Percentiles rank a stretch among this genome's conserved stretches.
Evolutionary conservation across 2,113 vertebrate genomes (phyloP).

Genomic region (Clarias magur): DNA sequence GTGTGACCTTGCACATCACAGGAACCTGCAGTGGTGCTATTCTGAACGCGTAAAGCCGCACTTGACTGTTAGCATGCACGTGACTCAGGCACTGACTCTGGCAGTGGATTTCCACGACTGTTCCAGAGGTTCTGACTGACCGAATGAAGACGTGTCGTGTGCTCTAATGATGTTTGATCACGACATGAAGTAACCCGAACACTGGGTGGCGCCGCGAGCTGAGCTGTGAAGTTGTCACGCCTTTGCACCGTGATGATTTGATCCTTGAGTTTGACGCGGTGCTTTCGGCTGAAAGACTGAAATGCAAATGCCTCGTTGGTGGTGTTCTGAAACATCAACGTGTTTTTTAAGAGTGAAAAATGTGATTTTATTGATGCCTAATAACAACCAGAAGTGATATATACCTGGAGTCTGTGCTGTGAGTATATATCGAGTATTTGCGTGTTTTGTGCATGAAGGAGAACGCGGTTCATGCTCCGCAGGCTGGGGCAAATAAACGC

Average conservation of each 20-base stretch:
- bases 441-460: conserved; percentile 25
- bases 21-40: not conserved
- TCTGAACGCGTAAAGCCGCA: not conserved
- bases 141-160: not conserved
- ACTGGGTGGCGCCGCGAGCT: not conserved
- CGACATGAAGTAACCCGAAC: not conserved
- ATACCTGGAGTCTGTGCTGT: conserved; percentile 17
- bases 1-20: not conserved
- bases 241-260: not conserved
- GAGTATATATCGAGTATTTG: conserved; percentile 31
- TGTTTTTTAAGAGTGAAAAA: not conserved
- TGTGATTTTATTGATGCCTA: not conserved
- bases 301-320: not conserved
- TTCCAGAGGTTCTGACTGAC: conserved; percentile 40
- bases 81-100: conserved; percentile 15
- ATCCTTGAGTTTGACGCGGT: not conserved
- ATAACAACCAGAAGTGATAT: conserved; percentile 12
- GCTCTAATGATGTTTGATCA: not conserved
- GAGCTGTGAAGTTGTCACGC: not conserved
- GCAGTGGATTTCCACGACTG: conserved; percentile 20
- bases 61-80: not conserved
- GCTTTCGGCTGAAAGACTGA: not conserved
- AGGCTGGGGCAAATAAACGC: not conserved
- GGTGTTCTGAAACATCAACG: not conserved
- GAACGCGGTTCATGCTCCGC: not conserved